Conservation (phyloP, 2,888 invertebrate genomes). For the Drosophila pseudotalamancana region DNA sequence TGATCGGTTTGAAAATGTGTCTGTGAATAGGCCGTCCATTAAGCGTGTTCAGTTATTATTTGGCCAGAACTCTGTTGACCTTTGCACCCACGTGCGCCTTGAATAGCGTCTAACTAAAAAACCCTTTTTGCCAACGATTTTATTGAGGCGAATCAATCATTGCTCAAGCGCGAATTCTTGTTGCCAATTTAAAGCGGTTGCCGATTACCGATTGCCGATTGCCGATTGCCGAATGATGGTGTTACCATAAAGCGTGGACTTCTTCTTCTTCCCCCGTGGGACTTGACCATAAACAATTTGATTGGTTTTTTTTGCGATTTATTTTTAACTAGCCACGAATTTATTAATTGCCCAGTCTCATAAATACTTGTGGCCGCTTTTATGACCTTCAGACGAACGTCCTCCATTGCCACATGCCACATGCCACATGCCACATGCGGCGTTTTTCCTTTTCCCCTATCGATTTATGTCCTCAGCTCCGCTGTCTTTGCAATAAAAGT, state of each 20-base stretch:
- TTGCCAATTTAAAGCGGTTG: constrained; percentile 49
- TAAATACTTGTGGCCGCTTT: constrained; percentile 72
- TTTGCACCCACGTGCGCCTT: constrained; percentile 42
- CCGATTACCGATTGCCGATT: no score
- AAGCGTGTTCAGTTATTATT: constrained; percentile 10
- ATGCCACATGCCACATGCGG: not conserved
- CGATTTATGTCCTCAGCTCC: constrained; percentile 43
- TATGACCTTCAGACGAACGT: constrained; percentile 76
- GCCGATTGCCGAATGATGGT: no score
- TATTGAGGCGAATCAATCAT: constrained; percentile 67
- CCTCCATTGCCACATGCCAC: constrained; percentile 44
- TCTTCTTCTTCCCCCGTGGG: not conserved
- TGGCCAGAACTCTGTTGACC: constrained; percentile 17
- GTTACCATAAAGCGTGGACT: constrained; percentile 43
- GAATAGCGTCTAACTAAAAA: constrained; percentile 28
- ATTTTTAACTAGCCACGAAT: constrained; percentile 74
- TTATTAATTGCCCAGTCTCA: constrained; percentile 81
- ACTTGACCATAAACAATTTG: constrained; percentile 53
- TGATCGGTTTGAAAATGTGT: constrained; percentile 62
- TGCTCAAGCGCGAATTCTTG: constrained; percentile 47
- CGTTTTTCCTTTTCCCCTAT: constrained; percentile 2
- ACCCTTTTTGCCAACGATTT: constrained; percentile 58
- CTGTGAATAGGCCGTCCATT: not conserved
- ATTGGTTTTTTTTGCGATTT: constrained; percentile 52
- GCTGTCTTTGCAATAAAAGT: constrained; percentile 20